phyloP scores from a whole-genome alignment of 2,888 invertebrate species.

The Chymomyza procnemis region DNA sequence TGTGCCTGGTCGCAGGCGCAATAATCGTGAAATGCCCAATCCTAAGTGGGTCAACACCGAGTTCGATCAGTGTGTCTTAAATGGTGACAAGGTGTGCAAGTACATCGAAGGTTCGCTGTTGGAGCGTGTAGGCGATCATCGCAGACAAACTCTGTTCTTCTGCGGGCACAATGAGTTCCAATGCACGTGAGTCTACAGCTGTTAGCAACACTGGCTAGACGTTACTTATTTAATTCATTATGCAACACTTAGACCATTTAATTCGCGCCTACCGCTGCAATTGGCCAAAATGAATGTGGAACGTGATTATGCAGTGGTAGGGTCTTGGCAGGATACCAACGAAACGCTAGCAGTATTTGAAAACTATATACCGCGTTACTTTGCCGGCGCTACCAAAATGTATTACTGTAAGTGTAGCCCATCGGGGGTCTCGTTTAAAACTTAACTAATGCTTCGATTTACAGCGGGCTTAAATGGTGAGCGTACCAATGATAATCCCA shows the following conservation, averaged over 20 bases:
- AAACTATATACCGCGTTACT: conserved; percentile 89
- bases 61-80: conserved; percentile 90
- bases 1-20: conserved; percentile 88
- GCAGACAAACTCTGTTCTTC: conserved; percentile 91
- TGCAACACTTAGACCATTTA: conserved; percentile 85
- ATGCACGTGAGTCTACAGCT: conserved; percentile 84
- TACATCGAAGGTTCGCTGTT: conserved; percentile 89
- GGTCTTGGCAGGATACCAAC: conserved; percentile 92
- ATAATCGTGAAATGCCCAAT: conserved; percentile 82
- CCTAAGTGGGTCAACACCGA: conserved; percentile 93
- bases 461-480: conserved; percentile 76
- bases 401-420: conserved; percentile 82
- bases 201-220: no score
- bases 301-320: conserved; percentile 91
- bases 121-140: conserved; percentile 91
- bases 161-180: conserved; percentile 89
- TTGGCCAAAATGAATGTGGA: conserved; percentile 91
- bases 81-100: conserved; percentile 88
- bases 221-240: conserved; percentile 2
- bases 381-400: conserved; percentile 85
- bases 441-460: conserved; percentile 28
- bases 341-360: conserved; percentile 90
- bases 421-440: conserved; percentile 81
- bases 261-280: conserved; percentile 88
- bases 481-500: conserved; percentile 88